phyloP scores from a whole-genome alignment of 2,113 vertebrate species.

The Stigmatopora nigra region DNA sequence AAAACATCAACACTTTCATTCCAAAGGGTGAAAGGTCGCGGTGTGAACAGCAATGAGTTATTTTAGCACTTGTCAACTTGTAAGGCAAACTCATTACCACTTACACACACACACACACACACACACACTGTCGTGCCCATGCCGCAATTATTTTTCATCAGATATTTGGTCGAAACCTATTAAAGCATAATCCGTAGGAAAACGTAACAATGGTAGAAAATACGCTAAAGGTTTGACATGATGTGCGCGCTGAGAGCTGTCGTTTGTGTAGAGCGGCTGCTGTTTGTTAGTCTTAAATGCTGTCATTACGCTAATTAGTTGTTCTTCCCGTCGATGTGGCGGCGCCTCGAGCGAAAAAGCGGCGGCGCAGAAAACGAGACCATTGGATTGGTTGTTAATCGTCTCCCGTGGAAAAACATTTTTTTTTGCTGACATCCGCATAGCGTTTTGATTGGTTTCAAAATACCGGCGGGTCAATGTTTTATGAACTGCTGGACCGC shows the following conservation, averaged over 20 bases:
- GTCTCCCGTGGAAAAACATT: background rate
- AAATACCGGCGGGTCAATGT: too few species aligned
- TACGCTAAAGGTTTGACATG: background rate
- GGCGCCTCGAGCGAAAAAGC: background rate
- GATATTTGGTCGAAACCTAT: background rate
- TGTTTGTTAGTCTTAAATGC: background rate
- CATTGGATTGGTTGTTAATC: background rate
- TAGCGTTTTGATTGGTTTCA: too few species aligned
- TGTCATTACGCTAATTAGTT: background rate
- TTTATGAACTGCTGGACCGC: too few species aligned
- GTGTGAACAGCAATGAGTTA: conserved; percentile 45
- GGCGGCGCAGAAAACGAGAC: background rate
- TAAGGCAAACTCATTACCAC: conserved; percentile 52
- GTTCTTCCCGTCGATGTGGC: background rate
- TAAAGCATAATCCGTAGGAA: background rate
- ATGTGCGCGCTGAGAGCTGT: background rate
- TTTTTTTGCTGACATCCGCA: background rate
- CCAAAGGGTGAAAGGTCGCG: conserved; percentile 38
- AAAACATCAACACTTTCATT: conserved; percentile 57
- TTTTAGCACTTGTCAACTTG: conserved; percentile 47
- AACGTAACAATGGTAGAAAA: background rate
- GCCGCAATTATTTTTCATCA: background rate
- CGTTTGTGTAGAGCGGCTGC: background rate
- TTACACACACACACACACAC: conserved; percentile 26
- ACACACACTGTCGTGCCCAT: background rate